Evolutionary conservation across 1,140 invertebrate species (phyloP).

Genomic region (Drosophila bifasciata): DNA sequence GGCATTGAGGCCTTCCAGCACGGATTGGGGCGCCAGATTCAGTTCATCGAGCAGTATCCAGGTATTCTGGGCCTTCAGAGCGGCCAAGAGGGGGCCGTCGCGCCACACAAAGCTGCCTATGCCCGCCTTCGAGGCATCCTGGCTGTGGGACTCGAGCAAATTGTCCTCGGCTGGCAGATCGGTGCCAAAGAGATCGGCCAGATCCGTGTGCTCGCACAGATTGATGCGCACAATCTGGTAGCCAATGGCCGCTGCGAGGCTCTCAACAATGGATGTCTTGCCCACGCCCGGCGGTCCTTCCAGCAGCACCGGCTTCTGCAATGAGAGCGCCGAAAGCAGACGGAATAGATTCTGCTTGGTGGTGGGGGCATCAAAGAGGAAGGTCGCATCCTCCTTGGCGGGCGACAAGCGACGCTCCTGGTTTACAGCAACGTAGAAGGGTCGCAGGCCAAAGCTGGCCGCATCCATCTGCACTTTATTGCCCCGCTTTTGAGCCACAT

Average conservation of each 20-base stretch:
- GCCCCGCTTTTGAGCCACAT: conserved; percentile 61
- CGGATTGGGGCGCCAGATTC: conserved; percentile 98
- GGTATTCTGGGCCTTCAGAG: conserved; percentile 93
- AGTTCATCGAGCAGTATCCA: conserved; percentile 99
- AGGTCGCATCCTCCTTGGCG: conserved; percentile 82
- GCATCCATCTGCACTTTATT: conserved; percentile 39
- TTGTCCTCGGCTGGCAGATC: conserved; percentile 97
- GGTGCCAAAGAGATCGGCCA: conserved; percentile 98
- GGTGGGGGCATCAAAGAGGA: conserved; percentile 92
- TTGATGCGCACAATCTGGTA: conserved; percentile 96
- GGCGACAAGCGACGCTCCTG: conserved; percentile 45
- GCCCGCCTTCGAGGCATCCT: conserved; percentile 69
- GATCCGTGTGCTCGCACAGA: conserved; percentile 99
- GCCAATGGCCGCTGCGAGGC: conserved; percentile 94
- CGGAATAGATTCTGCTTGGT: conserved; percentile 93
- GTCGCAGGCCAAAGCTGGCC: conserved; percentile 88
- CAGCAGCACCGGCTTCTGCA: conserved; percentile 95
- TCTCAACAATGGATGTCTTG: conserved; percentile 97
- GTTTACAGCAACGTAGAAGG: conserved; percentile 88
- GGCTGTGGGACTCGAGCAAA: conserved; percentile 37
- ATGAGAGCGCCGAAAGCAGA: conserved; percentile 93
- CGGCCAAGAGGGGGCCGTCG: conserved; percentile 97
- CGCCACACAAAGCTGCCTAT: conserved; percentile 96
- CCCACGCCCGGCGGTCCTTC: conserved; percentile 99
- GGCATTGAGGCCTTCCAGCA: conserved; percentile 98